Evolutionary conservation across 2,113 vertebrate genomes (phyloP).

Genomic region (Calyptommatus sinebrachiatus): DNA sequence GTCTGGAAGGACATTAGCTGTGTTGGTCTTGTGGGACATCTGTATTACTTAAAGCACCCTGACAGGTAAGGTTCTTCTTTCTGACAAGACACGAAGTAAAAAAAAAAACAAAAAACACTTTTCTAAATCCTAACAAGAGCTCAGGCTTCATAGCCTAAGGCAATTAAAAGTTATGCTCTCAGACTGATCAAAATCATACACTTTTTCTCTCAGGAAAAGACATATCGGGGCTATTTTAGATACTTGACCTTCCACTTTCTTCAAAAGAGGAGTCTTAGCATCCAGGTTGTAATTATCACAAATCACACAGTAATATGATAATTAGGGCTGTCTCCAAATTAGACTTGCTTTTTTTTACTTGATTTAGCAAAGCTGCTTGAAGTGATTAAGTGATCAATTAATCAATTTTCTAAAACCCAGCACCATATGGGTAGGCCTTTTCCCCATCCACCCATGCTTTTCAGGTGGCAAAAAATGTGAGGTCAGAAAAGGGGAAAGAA

Average conservation of each 20-base stretch:
- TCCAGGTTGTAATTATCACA: conserved; percentile 2
- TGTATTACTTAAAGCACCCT: background rate
- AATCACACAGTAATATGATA: background rate
- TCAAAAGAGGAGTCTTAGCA: background rate
- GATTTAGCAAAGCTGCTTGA: conserved; percentile 5
- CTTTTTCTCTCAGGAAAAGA: background rate
- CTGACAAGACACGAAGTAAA: background rate
- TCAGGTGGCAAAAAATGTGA: background rate
- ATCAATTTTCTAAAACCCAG: background rate
- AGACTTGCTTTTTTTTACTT: background rate
- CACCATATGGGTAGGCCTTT: background rate
- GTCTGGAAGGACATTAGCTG: background rate
- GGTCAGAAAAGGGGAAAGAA: background rate
- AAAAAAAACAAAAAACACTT: conserved; percentile 20
- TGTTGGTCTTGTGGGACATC: background rate
- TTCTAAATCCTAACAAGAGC: conserved; percentile 10
- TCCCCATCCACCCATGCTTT: background rate
- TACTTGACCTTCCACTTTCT: conserved; percentile 12
- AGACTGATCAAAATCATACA: background rate
- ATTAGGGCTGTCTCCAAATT: conserved; percentile 10
- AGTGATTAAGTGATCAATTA: conserved; percentile 30
- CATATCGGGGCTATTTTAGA: background rate
- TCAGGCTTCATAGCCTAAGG: background rate
- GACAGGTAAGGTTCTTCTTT: background rate
- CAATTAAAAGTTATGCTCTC: background rate